Conservation (phyloP, 2,888 invertebrate genomes). For the Odontothrips loti region DNA sequence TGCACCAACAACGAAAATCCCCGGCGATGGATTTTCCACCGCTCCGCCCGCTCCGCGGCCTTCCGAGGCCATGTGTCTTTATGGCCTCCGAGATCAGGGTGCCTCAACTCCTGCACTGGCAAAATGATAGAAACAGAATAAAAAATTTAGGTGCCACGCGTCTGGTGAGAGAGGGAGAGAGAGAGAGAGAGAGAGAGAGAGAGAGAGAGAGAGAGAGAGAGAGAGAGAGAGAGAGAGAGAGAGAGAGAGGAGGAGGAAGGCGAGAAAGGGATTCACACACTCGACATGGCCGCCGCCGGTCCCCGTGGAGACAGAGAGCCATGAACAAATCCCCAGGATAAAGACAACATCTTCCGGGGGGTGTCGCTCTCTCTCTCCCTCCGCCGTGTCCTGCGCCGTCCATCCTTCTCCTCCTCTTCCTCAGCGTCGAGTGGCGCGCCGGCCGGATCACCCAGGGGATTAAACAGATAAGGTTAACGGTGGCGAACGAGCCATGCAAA, state of each 20-base stretch:
- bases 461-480: conserved; percentile 14
- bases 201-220: background rate
- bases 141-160: too few species aligned
- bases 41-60: too few species aligned
- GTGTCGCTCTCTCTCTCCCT: background rate
- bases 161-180: too few species aligned
- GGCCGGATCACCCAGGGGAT: background rate
- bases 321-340: conserved; percentile 17
- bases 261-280: background rate
- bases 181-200: background rate
- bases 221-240: background rate
- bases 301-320: background rate
- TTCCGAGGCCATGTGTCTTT: too few species aligned
- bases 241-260: background rate
- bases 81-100: too few species aligned
- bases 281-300: background rate
- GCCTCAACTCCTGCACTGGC: too few species aligned
- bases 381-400: background rate
- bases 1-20: too few species aligned
- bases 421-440: background rate
- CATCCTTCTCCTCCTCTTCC: background rate
- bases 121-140: too few species aligned
- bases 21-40: too few species aligned
- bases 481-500: conserved; percentile 14
- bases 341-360: background rate